phyloP scores from a whole-genome alignment of 2,113 vertebrate species.

The Callionymus lyra region DNA sequence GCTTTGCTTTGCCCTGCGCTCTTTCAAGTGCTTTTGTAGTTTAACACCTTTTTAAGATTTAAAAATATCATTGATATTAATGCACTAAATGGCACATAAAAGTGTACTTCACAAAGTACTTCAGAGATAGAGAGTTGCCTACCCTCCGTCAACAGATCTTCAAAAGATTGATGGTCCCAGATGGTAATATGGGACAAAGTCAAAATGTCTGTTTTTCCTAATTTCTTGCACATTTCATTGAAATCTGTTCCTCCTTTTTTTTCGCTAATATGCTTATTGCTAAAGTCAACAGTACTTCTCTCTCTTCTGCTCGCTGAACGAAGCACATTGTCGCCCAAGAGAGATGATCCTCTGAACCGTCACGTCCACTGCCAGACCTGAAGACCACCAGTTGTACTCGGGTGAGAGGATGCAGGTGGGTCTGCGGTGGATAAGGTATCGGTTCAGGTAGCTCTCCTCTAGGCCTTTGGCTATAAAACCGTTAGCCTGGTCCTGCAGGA shows the following conservation, averaged over 20 bases:
- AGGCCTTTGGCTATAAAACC: conserved; percentile 45
- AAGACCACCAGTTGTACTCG: conserved; percentile 70
- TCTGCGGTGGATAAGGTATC: conserved; percentile 61
- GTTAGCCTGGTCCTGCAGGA: conserved; percentile 57
- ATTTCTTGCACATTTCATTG: too few species aligned
- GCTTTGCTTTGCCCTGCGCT: too few species aligned
- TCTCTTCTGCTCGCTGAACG: conserved; percentile 23
- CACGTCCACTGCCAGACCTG: conserved; percentile 33
- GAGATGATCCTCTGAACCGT: conserved; percentile 52
- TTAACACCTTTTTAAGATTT: too few species aligned
- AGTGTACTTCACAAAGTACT: background rate
- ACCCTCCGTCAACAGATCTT: too few species aligned
- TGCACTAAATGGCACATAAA: too few species aligned
- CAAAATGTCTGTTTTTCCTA: too few species aligned
- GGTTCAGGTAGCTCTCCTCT: conserved; percentile 73
- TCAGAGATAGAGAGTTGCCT: background rate
- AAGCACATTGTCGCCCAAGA: conserved; percentile 42
- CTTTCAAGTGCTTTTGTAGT: too few species aligned
- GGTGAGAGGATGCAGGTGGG: conserved; percentile 66
- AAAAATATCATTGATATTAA: too few species aligned
- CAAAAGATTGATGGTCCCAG: too few species aligned
- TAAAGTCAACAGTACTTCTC: conserved; percentile 24
- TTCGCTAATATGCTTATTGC: background rate
- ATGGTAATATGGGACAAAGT: too few species aligned
- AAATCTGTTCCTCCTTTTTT: too few species aligned